A percentile compares a stretch with the other conserved stretches of the same genome.
phyloP scores from a whole-genome alignment of 2,797 vertebrate species.

The Helicolenus hilgendorfi region DNA sequence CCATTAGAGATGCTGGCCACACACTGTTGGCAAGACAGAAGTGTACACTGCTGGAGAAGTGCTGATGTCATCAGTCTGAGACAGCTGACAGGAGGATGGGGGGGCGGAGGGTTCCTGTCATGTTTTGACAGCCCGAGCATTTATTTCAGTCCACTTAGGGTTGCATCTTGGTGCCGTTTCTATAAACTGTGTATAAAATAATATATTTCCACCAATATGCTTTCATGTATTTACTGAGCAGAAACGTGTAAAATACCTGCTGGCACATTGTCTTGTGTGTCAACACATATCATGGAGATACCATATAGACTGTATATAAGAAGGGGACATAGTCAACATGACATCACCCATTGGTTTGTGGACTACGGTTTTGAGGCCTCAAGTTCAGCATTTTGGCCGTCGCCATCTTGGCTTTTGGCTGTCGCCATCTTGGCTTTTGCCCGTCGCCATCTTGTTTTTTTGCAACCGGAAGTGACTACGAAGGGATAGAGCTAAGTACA shows the following conservation, averaged over 20 bases:
- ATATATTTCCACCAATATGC: conserved; percentile 5
- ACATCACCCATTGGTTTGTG: neutral
- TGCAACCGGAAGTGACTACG: neutral
- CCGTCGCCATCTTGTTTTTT: neutral
- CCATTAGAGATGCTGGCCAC: conserved; percentile 35
- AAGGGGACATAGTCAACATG: neutral
- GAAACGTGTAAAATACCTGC: conserved; percentile 15
- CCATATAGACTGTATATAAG: neutral
- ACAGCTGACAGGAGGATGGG: conserved; percentile 37
- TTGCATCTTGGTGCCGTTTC: conserved; percentile 12
- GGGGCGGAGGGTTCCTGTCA: conserved; percentile 23
- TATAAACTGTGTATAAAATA: conserved; percentile 24
- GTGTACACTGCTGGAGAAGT: conserved; percentile 2
- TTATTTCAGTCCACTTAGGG: conserved; percentile 8
- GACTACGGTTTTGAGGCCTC: neutral
- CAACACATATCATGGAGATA: neutral
- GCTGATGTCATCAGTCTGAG: conserved; percentile 72
- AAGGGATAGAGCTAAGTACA: too few relatives aligned
- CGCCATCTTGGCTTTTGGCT: neutral
- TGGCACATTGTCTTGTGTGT: neutral
- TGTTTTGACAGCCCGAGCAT: conserved; percentile 45
- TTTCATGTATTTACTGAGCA: conserved; percentile 18
- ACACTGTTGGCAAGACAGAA: conserved; percentile 23
- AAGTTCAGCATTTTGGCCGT: neutral
- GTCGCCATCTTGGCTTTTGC: neutral